These are phyloP conservation scores for Athene noctua DNA, from an alignment of 2,113 vertebrate genomes.

Conservation along the genomic window DNA sequence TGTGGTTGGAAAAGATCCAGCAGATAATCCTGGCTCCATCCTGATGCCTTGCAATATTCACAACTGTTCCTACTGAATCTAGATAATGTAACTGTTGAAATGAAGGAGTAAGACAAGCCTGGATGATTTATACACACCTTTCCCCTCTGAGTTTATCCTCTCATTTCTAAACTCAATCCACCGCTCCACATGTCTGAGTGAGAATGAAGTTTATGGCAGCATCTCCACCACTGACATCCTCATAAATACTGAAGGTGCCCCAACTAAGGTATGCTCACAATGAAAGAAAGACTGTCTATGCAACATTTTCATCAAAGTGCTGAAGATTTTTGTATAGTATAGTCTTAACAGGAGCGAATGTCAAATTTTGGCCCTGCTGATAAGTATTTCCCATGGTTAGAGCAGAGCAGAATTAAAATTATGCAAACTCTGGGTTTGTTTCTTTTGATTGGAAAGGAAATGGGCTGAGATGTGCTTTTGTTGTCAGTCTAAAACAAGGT, in stretches of 20 bases:
- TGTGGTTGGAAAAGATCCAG: neutral
- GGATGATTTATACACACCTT: constrained; percentile 20
- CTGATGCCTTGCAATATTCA: neutral
- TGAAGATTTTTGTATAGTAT: neutral
- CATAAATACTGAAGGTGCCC: neutral
- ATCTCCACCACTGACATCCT: neutral
- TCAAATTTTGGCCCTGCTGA: neutral
- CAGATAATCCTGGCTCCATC: neutral
- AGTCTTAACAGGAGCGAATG: neutral
- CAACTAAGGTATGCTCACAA: neutral
- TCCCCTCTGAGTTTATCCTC: neutral
- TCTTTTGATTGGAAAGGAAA: neutral
- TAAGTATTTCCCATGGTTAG: neutral
- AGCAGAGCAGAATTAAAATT: neutral
- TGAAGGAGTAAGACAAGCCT: neutral
- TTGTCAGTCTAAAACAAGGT: neutral
- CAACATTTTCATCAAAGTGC: neutral
- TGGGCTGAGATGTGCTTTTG: neutral
- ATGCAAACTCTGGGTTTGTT: neutral
- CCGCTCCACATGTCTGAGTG: neutral
- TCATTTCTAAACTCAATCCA: neutral
- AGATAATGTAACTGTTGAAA: neutral
- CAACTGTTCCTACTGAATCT: neutral
- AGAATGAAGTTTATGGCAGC: constrained; percentile 10
- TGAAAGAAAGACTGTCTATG: neutral